Base-by-base conservation (phyloP, 1,140 invertebrate genomes). In the Agrypnia vestita region DNA sequence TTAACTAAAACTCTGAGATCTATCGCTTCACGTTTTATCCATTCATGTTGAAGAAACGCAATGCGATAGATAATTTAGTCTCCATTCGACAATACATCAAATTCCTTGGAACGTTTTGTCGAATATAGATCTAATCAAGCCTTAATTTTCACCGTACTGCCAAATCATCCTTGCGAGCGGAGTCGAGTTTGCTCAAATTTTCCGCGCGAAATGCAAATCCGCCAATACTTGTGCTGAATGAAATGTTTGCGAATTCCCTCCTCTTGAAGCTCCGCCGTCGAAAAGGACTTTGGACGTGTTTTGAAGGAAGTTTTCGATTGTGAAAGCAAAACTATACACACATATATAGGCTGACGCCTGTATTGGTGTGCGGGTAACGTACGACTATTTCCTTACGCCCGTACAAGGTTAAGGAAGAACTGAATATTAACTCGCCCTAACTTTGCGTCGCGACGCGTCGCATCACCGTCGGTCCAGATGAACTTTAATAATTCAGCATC, bases 191-290 rank as follows among this genome's bases (percentile, higher is more conserved):
- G 11, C 47, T 71, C 47, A 43, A 64, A 64, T 4, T 19, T 64
- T 43, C 61, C 67, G 25, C 47, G 44, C 59, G 15, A 71, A 71
- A 71, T 71, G 67, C 67, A 71, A 71, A 71, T 71, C 25, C 10
- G 9, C 43, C 67, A 71, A 71, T 51, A 71, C 67, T 64, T 35
- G 61, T n/a, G 35, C 35, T 15, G 67, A 71, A 46, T 25, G 61
- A 71, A 51, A 49, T 71, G 67, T 71, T 51, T 47, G 67, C 67
- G 67, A 71, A n/a, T 71, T 71, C 43, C 19, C 61, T 43, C 7
- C 61, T 64, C 61, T 64, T 35, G 13, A 43, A 43, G 1, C 61
- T 15, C 6, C 19, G 53, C 51, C n/a, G n/a, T 56, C n/a, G n/a
- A 19, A 56, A 59, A 59, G 9, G 55, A 59, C 17, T 56, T 56